These are phyloP conservation scores for Peromyscus nudipes DNA, from an alignment of 2,797 vertebrate genomes.

Conservation along the genomic window DNA sequence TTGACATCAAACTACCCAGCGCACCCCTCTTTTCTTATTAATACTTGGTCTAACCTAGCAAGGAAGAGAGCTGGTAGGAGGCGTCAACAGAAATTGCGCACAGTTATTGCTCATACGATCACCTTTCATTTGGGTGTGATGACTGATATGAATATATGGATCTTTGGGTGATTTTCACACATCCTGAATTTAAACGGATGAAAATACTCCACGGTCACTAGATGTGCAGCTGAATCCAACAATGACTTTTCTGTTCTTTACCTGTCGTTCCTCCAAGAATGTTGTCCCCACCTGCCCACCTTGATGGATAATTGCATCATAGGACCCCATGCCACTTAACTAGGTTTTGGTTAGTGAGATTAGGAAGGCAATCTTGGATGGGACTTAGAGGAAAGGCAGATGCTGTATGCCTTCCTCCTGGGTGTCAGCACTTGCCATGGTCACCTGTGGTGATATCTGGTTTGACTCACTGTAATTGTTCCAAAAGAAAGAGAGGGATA, in stretches of 20 bases:
- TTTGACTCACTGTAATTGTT: neutral
- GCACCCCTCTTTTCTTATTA: neutral
- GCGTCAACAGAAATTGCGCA: neutral
- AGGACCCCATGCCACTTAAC: neutral
- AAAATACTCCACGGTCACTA: neutral
- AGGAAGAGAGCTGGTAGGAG: neutral
- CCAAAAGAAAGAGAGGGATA: neutral
- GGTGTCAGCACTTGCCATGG: neutral
- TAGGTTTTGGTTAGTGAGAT: neutral
- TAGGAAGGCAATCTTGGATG: neutral
- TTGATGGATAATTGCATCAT: neutral
- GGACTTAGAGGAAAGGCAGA: neutral
- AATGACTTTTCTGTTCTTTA: neutral
- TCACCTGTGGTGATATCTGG: neutral
- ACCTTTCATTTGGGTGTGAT: neutral
- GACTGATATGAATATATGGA: neutral
- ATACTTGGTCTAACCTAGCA: neutral
- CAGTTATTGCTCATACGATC: neutral
- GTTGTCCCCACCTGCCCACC: fast-evolving
- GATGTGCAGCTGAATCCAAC: neutral
- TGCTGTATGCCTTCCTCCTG: neutral
- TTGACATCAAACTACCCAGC: too few species aligned
- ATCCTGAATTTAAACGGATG: neutral
- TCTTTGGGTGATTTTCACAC: neutral
- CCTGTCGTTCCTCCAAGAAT: neutral